A percentile compares a stretch with the other conserved stretches of the same genome.
Conservation (phyloP, 2,888 invertebrate species). For the Eristalis arbustorum region DNA sequence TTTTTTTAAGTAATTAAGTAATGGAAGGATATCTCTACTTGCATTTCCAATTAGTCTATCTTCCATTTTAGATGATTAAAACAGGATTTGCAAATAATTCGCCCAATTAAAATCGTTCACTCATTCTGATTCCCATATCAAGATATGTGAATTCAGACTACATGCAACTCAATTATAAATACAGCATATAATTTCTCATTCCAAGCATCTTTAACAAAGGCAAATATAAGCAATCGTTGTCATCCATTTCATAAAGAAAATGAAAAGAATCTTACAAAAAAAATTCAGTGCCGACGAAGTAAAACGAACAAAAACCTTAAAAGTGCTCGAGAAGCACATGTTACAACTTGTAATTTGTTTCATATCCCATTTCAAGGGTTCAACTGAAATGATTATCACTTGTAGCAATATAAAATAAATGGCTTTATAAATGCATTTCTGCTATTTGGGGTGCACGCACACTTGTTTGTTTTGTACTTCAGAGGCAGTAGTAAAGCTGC, state of each 20-base stretch:
- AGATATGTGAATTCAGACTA: neutral
- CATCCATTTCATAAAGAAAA: conserved; percentile 17
- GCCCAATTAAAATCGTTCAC: conserved; percentile 57
- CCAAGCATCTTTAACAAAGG: conserved; percentile 11
- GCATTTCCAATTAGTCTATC: neutral
- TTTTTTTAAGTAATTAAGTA: too few relatives aligned
- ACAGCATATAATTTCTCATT: neutral
- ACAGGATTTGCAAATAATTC: neutral
- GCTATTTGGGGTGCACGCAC: conserved; percentile 29
- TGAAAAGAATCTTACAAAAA: conserved; percentile 14
- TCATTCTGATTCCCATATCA: neutral
- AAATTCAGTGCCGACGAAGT: conserved; percentile 1
- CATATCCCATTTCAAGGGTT: conserved; percentile 37
- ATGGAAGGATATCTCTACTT: too few relatives aligned
- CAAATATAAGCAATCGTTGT: conserved; percentile 39
- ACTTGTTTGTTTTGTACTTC: neutral
- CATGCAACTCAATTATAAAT: conserved; percentile 50
- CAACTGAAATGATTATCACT: conserved; percentile 61
- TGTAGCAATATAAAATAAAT: conserved; percentile 57
- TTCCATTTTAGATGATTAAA: conserved; percentile 49
- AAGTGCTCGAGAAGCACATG: conserved; percentile 51
- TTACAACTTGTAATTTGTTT: conserved; percentile 33
- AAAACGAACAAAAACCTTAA: neutral
- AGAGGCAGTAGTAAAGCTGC: conserved; percentile 13
- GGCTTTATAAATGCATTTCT: conserved; percentile 62